Evolutionary conservation across 2,113 vertebrate genomes (phyloP).

Genomic region (Puffinus mauretanicus): DNA sequence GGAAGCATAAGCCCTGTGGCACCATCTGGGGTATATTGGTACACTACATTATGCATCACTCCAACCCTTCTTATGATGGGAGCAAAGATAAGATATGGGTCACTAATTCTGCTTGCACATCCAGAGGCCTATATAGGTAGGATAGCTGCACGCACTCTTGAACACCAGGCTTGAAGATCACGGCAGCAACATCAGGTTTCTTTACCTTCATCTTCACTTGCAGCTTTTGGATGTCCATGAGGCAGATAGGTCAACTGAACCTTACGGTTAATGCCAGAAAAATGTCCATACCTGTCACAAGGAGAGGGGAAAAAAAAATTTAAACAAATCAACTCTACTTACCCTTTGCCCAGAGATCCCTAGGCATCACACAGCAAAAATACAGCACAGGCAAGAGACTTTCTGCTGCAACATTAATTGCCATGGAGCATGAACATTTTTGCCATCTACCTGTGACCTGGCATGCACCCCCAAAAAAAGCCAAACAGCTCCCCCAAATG

Average conservation of each 20-base stretch:
- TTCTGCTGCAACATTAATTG: background rate
- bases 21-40: background rate
- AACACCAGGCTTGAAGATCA: background rate
- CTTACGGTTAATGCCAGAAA: conserved; percentile 98
- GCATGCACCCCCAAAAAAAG: background rate
- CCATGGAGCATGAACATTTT: background rate
- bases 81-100: background rate
- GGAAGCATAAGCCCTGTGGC: background rate
- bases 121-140: background rate
- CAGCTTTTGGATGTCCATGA: conserved; percentile 89
- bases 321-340: background rate
- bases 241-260: conserved; percentile 96
- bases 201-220: conserved; percentile 93
- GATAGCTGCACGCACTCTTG: background rate
- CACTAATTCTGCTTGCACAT: background rate
- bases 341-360: background rate
- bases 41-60: background rate
- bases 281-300: conserved; percentile 92
- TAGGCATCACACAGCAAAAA: background rate
- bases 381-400: background rate
- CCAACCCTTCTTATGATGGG: background rate
- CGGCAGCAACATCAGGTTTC: background rate
- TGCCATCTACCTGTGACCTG: background rate
- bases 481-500: background rate
- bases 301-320: background rate